Evolutionary conservation across 2,113 vertebrate genomes (phyloP).

Genomic region (Sturnira hondurensis): DNA sequence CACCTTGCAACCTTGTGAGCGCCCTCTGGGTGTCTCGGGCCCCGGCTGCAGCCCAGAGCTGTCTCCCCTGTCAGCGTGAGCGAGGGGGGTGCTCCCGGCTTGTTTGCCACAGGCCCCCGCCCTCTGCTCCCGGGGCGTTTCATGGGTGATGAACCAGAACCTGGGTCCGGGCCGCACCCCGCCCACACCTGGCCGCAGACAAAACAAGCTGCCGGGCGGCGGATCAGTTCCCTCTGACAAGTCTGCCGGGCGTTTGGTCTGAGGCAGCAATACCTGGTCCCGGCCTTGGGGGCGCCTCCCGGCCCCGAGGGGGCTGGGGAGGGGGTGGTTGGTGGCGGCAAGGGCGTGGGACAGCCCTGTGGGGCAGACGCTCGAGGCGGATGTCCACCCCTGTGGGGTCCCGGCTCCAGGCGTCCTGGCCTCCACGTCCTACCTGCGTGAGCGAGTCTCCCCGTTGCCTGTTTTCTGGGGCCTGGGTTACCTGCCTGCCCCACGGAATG

Average conservation of each 20-base stretch:
- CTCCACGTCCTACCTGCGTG: accelerated
- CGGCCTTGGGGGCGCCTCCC: accelerated
- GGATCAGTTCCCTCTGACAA: slow-evolving; percentile 22
- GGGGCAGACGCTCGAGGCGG: background rate
- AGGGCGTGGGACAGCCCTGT: accelerated
- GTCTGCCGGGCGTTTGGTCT: slow-evolving; percentile 58
- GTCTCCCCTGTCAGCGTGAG: slow-evolving; percentile 43
- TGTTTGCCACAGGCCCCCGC: slow-evolving; percentile 44
- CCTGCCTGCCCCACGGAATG: accelerated
- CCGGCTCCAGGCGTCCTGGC: background rate
- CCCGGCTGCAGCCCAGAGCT: background rate
- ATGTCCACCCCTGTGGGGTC: accelerated
- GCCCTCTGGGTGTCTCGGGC: slow-evolving; percentile 42
- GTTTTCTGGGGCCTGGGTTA: accelerated
- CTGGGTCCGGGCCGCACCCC: background rate
- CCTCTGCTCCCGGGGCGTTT: slow-evolving; percentile 72
- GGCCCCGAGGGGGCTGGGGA: accelerated
- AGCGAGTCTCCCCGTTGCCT: accelerated
- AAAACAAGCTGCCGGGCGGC: slow-evolving; percentile 83
- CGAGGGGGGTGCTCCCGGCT: background rate
- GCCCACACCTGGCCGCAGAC: slow-evolving; percentile 74
- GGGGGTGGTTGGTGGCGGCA: accelerated
- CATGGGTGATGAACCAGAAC: slow-evolving; percentile 77
- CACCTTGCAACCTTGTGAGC: slow-evolving; percentile 23
- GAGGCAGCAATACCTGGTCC: accelerated